These are phyloP conservation scores for human DNA, from an alignment of 2,113 vertebrate species.

Conservation along the genomic window GRCh38 chr12:113851501-113852000, in stretches of 20 bases:
- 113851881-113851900: too few species aligned
- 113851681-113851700: accelerated
- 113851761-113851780: too few species aligned
- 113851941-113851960: too few species aligned
- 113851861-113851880: too few species aligned
- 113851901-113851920: too few species aligned
- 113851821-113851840: too few species aligned
- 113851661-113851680: accelerated
- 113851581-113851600: background rate
- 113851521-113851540: accelerated
- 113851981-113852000: too few species aligned
- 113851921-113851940: too few species aligned
- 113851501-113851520: accelerated
- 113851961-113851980: too few species aligned
- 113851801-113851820: too few species aligned
- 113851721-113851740: accelerated
- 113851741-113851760: background rate
- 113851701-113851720: background rate
- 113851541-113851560: accelerated
- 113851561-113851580: background rate
- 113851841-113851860: too few species aligned
- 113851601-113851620: accelerated
- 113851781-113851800: too few species aligned
- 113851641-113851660: accelerated
- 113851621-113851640: accelerated